Base-by-base conservation (phyloP, 2,113 vertebrate genomes). In the Heterocephalus glaber region DNA sequence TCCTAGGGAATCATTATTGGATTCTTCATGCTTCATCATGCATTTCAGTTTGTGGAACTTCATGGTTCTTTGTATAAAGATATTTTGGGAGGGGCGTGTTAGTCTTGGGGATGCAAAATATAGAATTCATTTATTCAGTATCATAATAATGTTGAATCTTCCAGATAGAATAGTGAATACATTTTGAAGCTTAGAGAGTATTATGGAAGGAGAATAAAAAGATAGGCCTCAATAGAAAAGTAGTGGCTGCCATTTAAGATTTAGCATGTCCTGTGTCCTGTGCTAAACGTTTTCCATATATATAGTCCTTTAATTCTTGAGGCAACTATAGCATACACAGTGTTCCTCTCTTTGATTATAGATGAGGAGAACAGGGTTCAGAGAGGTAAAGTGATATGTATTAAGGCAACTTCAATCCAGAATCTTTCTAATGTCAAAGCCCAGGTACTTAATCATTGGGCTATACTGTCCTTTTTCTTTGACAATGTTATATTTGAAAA, bases 291-390 rank as follows among this genome's bases (percentile, higher is more conserved):
- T 83, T 26, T 94, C 16, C 2, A 8, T 44, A 2, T 72, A 61
- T 65, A 65, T 86, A 41, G 26, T 90, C 52, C 82, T 89, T 93
- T 90, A 83, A 41, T 85, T 76, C 80, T 86, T 68, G 54, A 74
- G 58, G 35, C 19, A 95, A 56, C 10, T 68, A 4, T 79, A 54
- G 44, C 6, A 2, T 79, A 44, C 38, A 6, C 72, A 63, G 17
- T 72, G 56, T 83, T 90, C 82, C 4, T 35, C 60, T 58, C 33
- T 94, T 41, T 35, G 47, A n/a, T 83, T 30, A 70, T 44, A 76
- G 30, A 86, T 86, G 63, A 94, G 28, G 44, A 70, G 54, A 70
- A 0, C 16, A 84, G 81, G 4, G 22, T 26, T 41, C 30, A 85
- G 68, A 93, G 38, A 82, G 35, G 33, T 54, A 56, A 90, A 85